Conservation (phyloP, 2,888 invertebrate species). For the Tortricodes alternella region DNA sequence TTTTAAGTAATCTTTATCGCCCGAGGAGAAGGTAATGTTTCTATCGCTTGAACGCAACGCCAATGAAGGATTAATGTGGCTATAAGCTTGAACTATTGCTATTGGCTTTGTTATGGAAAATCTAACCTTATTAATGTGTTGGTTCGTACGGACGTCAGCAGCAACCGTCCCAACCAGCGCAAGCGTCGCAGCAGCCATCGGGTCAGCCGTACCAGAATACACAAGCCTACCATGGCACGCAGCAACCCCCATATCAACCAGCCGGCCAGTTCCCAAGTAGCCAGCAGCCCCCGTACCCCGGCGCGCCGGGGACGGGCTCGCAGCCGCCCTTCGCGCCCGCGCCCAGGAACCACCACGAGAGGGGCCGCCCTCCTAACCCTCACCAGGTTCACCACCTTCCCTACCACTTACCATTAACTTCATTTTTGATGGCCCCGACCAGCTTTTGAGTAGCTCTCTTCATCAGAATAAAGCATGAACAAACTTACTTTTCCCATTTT, state of each 20-base stretch:
- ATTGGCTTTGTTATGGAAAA: slow-evolving; percentile 79
- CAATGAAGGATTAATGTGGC: slow-evolving; percentile 65
- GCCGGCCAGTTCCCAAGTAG: slow-evolving; percentile 79
- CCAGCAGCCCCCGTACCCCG: slow-evolving; percentile 64
- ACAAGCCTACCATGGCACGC: slow-evolving; percentile 82
- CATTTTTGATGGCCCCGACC: slow-evolving; percentile 23
- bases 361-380: slow-evolving; percentile 79
- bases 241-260: slow-evolving; percentile 79
- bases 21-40: slow-evolving; percentile 74
- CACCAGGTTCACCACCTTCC: slow-evolving; percentile 59
- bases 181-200: slow-evolving; percentile 80
- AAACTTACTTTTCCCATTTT: slow-evolving; percentile 20
- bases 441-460: slow-evolving; percentile 25
- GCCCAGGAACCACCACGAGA: slow-evolving; percentile 80
- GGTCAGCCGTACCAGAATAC: slow-evolving; percentile 79
- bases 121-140: slow-evolving; percentile 84
- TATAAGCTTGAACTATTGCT: slow-evolving; percentile 77
- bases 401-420: slow-evolving; percentile 22
- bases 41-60: slow-evolving; percentile 75
- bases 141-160: slow-evolving; percentile 84
- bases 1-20: slow-evolving; percentile 61
- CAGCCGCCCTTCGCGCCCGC: slow-evolving; percentile 64
- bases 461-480: slow-evolving; percentile 24
- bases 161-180: slow-evolving; percentile 82
- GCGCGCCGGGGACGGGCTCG: slow-evolving; percentile 53